phyloP scores from a whole-genome alignment of 2,888 invertebrate species.

The Ecliptopera silaceata region DNA sequence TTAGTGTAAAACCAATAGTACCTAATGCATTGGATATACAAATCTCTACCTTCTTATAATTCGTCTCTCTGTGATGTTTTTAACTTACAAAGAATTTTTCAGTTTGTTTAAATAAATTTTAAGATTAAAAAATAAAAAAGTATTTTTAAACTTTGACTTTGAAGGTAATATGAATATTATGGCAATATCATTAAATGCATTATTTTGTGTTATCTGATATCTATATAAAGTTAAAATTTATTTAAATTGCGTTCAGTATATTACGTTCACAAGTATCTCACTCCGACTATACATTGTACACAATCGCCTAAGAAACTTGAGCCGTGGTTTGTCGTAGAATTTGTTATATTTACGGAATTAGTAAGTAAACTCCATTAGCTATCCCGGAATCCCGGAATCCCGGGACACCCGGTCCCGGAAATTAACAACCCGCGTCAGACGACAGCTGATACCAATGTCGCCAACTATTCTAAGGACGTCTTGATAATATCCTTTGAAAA shows the following conservation, averaged over 20 bases:
- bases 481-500: constrained; percentile 21
- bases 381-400: constrained; percentile 34
- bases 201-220: too few relatives aligned
- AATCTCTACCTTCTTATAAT: too few relatives aligned
- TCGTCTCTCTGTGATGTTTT: too few relatives aligned
- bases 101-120: too few relatives aligned
- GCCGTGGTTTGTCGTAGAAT: constrained; percentile 33
- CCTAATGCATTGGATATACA: too few relatives aligned
- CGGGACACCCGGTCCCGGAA: constrained; percentile 43
- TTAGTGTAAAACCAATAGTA: too few relatives aligned
- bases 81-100: too few relatives aligned
- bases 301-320: constrained; percentile 33
- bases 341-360: constrained; percentile 47
- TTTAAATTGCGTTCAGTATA: neutral
- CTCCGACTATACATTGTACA: constrained; percentile 22
- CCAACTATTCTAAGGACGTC: constrained; percentile 29
- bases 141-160: too few relatives aligned
- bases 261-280: neutral
- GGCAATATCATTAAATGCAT: too few relatives aligned
- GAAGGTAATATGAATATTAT: too few relatives aligned
- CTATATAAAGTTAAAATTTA: neutral
- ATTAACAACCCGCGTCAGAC: constrained; percentile 67
- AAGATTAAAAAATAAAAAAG: too few relatives aligned
- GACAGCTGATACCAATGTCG: constrained; percentile 43
- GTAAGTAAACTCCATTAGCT: constrained; percentile 60